Percentiles rank a stretch among this genome's conserved stretches.
Conservation (phyloP, 2,888 invertebrate genomes). For the Agrenia bidenticulata region DNA sequence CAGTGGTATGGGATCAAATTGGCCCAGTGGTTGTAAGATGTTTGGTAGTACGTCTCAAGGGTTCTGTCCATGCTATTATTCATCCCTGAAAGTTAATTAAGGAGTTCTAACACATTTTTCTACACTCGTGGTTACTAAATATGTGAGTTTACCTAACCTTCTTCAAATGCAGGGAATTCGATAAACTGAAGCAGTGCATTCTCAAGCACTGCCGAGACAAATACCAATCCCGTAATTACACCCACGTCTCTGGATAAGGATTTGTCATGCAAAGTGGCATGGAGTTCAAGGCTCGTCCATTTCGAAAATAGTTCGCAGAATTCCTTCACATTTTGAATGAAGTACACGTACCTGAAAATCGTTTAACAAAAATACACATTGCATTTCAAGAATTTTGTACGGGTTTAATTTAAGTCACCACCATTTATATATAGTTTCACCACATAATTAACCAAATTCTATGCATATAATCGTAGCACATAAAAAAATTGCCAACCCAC, state of each 20-base stretch:
- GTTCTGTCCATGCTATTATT: background rate
- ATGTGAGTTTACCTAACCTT: background rate
- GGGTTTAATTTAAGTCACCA: too few species aligned
- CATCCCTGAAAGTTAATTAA: too few species aligned
- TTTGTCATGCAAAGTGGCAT: background rate
- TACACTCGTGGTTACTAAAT: background rate
- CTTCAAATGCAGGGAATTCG: constrained; percentile 7
- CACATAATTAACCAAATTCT: too few species aligned
- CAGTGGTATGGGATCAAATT: constrained; percentile 27
- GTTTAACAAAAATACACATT: too few species aligned
- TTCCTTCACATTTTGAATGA: background rate
- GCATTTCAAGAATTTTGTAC: too few species aligned
- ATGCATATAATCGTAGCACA: too few species aligned
- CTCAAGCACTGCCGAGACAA: constrained; percentile 31
- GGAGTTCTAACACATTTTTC: background rate
- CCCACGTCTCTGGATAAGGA: constrained; percentile 17
- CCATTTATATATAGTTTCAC: too few species aligned
- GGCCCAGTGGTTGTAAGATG: constrained; percentile 25
- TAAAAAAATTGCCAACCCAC: too few species aligned
- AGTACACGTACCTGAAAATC: background rate
- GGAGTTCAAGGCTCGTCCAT: background rate
- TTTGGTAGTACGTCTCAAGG: constrained; percentile 30
- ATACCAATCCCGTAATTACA: constrained; percentile 16
- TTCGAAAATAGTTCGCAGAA: background rate
- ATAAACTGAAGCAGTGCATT: constrained; percentile 22